phyloP scores from a whole-genome alignment of 2,113 vertebrate species.

The Dromaius novaehollandiae region DNA sequence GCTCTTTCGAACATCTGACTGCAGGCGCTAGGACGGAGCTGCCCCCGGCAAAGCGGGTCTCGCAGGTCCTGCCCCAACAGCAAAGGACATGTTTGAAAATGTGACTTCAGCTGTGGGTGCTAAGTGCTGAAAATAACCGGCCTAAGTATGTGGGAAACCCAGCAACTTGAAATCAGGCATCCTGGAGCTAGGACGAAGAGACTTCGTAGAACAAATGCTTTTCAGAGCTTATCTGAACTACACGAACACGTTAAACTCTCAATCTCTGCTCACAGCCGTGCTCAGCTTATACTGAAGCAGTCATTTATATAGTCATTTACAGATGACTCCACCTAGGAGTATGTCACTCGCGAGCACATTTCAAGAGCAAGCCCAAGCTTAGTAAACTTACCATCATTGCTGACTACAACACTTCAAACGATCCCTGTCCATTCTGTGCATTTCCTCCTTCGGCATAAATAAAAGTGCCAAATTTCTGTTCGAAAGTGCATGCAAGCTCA shows the following conservation, averaged over 20 bases:
- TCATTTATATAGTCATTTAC: background rate
- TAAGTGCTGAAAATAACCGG: background rate
- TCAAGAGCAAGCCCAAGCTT: background rate
- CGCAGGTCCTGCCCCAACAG: background rate
- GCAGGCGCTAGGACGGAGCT: background rate
- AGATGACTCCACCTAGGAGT: background rate
- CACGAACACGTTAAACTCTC: background rate
- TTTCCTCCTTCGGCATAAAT: background rate
- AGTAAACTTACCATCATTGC: background rate
- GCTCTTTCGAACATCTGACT: background rate
- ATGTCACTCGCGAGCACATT: background rate
- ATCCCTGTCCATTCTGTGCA: background rate
- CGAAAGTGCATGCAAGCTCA: background rate
- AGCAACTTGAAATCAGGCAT: background rate
- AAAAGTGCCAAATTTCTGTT: constrained; percentile 2
- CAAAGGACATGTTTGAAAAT: background rate
- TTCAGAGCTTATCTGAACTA: background rate
- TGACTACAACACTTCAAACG: background rate
- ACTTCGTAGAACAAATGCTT: background rate
- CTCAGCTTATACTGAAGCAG: background rate
- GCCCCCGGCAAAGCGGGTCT: background rate
- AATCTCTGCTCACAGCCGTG: background rate
- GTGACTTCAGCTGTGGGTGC: background rate
- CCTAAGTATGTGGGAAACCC: background rate
- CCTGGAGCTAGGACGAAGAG: background rate